Evolutionary conservation across 2,113 vertebrate species (phyloP).

Genomic region (Catharus minimus): DNA sequence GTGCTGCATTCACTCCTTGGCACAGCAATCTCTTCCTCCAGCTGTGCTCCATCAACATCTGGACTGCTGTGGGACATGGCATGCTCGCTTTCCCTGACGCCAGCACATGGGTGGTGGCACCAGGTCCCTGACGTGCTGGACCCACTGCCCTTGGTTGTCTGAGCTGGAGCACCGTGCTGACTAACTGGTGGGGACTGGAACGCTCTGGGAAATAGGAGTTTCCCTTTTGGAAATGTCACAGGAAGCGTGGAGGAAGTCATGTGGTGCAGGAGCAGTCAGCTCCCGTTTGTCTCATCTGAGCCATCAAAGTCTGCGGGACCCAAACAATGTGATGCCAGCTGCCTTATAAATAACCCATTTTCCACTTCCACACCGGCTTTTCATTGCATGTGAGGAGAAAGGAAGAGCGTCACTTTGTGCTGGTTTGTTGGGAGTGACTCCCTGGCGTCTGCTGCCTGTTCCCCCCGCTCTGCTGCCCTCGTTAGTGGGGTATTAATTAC

Average conservation of each 20-base stretch:
- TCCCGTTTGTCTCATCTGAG: not conserved
- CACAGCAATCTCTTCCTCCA: not conserved
- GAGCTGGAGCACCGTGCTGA: accelerated
- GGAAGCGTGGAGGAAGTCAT: conserved; percentile 40
- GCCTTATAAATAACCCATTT: conserved; percentile 15
- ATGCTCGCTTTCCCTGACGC: not conserved
- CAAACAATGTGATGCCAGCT: conserved; percentile 32
- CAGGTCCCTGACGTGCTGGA: not conserved
- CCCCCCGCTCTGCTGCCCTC: not conserved
- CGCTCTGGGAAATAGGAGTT: conserved; percentile 57
- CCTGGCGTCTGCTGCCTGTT: not conserved
- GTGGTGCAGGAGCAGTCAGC: not conserved
- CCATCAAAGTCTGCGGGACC: not conserved
- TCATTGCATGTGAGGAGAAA: not conserved
- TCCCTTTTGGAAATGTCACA: conserved; percentile 54
- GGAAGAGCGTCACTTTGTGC: not conserved
- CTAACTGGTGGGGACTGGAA: not conserved
- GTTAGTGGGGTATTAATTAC: not conserved
- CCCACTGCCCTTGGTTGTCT: not conserved
- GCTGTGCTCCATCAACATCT: not conserved
- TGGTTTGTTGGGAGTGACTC: not conserved
- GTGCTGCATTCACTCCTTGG: not conserved
- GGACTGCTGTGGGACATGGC: not conserved
- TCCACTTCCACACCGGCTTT: not conserved
- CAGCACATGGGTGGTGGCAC: not conserved